Percentiles rank a stretch among this genome's conserved stretches.
Evolutionary conservation across 2,888 invertebrate species (phyloP).

Genomic region (Chymomyza caudatula): DNA sequence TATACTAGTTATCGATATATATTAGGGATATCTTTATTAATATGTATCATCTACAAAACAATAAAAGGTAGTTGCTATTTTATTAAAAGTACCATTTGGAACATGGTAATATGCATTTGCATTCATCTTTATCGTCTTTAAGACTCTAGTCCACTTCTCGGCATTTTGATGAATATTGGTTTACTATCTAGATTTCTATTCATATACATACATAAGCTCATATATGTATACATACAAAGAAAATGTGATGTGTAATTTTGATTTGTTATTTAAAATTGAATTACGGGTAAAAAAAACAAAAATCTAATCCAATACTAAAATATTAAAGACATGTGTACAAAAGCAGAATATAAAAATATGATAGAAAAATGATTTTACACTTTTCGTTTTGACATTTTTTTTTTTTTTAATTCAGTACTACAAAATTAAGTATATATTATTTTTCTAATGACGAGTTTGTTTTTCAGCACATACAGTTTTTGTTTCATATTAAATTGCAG

Average conservation of each 20-base stretch:
- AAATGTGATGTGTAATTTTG: conserved; percentile 57
- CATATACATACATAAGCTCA: background rate
- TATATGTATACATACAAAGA: conserved; percentile 13
- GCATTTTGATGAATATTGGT: background rate
- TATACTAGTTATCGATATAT: too few species aligned
- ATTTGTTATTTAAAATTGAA: conserved; percentile 61
- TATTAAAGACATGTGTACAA: background rate
- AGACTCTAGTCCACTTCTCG: background rate
- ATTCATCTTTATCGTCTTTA: background rate
- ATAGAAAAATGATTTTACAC: background rate
- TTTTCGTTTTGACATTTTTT: too few species aligned
- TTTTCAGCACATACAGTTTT: background rate
- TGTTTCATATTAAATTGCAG: background rate
- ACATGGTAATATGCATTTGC: background rate
- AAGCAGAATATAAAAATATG: background rate
- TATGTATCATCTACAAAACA: too few species aligned
- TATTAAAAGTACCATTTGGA: background rate
- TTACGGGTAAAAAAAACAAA: conserved; percentile 59
- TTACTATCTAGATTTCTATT: background rate
- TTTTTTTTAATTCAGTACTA: too few species aligned
- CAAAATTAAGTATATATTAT: too few species aligned
- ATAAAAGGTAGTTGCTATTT: background rate
- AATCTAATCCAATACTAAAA: conserved; percentile 5
- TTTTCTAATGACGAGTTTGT: background rate
- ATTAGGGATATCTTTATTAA: too few species aligned